Evolutionary conservation across 2,888 invertebrate genomes (phyloP).

Genomic region (Polyommatus iphigenia): DNA sequence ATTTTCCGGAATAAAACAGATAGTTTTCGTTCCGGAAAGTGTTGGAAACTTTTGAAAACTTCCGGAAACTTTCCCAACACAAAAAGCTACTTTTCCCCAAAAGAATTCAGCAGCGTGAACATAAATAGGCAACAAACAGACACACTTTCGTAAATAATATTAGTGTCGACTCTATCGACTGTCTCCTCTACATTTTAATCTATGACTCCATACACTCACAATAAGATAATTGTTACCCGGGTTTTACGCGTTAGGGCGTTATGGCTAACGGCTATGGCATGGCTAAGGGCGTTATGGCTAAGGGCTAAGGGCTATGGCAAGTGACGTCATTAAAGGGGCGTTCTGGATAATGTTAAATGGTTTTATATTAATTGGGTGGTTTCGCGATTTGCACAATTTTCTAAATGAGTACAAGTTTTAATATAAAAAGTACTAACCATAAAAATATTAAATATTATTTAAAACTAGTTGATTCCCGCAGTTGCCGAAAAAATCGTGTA

Average conservation of each 20-base stretch:
- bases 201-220: constrained; percentile 58
- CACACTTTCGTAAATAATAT: not conserved
- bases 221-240: constrained; percentile 73
- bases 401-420: not conserved
- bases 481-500: too few relatives aligned
- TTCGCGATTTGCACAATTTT: constrained; percentile 39
- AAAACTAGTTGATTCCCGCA: too few relatives aligned
- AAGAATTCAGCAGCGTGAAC: too few relatives aligned
- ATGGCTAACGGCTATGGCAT: constrained; percentile 19
- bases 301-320: not conserved
- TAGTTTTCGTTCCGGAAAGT: too few relatives aligned
- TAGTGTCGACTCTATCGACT: not conserved
- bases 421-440: not conserved
- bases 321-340: constrained; percentile 46
- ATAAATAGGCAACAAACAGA: too few relatives aligned
- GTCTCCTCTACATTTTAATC: constrained; percentile 45
- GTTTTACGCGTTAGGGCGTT: constrained; percentile 48
- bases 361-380: constrained; percentile 42
- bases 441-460: too few relatives aligned
- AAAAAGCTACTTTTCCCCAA: too few relatives aligned
- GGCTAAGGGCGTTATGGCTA: not conserved
- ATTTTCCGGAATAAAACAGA: too few relatives aligned
- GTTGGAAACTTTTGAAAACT: too few relatives aligned
- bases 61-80: too few relatives aligned
- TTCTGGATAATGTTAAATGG: constrained; percentile 26